Evolutionary conservation across 2,113 vertebrate genomes (phyloP), one percentile per base, ranked within the genome.

Genomic region (Pandion haliaetus): DNA sequence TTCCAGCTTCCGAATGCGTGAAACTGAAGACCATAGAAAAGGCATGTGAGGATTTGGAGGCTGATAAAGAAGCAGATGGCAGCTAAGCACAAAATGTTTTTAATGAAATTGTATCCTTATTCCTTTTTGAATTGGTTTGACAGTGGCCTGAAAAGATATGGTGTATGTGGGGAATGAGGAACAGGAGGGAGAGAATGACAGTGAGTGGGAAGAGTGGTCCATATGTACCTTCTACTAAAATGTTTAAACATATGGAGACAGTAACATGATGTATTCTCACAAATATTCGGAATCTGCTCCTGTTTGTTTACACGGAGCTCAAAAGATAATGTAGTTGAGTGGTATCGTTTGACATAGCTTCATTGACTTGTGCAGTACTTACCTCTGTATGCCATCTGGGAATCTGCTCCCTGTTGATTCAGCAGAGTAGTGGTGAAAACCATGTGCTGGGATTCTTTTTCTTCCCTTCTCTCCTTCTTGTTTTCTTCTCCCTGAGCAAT

Each of bases 31-130:
- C 74, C 84, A 50, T 2, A 13, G 88, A 72, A 90, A 42, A 97
- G 95, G 78, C 94, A 73, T 77, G 89, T 95, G 93, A 93, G 96
- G 93, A 96, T 96, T 96, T 96, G 92, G 92, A 95, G 74, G 54
- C 97, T 74, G 54, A 90, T 94, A 69, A 77, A 58, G 96, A 95
- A 95, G 91, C 95, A 97, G 96, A 97, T 97, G 95, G 97, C 66
- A 73, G 89, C 84, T 93, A 20, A 96, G 95, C 94, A 96, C 95
- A 96, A 90, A 97, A 95, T 94, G 91, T 97, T 96, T 97, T 97
- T 84, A 95, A 96, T 97, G 95, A 97, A 95, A 95, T 96, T 73
- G 78, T 87, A 82, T 91, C 94, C 66, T 83, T 90, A 42, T 42
- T 96, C 38, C 38, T 79, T 89, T 91, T 49, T 91, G 83, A 94